phyloP scores from a whole-genome alignment of 2,888 invertebrate species.

The Pecten maximus region DNA sequence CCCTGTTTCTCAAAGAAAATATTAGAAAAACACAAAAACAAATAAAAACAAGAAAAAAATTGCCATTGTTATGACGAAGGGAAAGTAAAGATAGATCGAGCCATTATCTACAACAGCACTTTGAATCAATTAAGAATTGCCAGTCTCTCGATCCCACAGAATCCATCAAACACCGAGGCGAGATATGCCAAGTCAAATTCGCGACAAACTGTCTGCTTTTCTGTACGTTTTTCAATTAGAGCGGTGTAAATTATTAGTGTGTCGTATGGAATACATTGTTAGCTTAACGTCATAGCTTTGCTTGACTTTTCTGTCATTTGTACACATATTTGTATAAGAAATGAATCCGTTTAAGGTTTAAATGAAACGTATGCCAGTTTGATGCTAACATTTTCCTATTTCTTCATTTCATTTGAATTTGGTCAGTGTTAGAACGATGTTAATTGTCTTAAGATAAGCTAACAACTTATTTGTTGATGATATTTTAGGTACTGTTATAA shows the following conservation, averaged over 20 bases:
- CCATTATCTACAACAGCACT: conserved; percentile 17
- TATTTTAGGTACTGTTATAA: not conserved
- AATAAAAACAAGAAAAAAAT: not conserved
- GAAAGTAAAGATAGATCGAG: not conserved
- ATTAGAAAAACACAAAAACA: not conserved
- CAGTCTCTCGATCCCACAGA: not conserved
- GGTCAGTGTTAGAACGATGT: not conserved
- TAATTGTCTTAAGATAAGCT: not conserved
- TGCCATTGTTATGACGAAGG: conserved; percentile 17
- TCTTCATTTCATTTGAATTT: not conserved
- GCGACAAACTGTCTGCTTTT: conserved; percentile 46
- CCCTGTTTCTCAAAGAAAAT: not conserved
- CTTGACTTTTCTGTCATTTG: not conserved
- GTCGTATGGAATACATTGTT: not conserved
- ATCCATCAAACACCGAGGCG: conserved; percentile 44
- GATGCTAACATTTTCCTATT: not conserved
- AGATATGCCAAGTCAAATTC: conserved; percentile 41
- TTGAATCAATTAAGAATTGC: conserved; percentile 32
- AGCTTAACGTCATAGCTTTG: not conserved
- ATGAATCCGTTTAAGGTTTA: not conserved
- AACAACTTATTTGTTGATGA: not conserved
- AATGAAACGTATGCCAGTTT: not conserved
- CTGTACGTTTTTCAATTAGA: conserved; percentile 45
- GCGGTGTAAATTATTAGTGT: not conserved
- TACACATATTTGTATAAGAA: not conserved